Evolutionary conservation across 2,888 invertebrate species (phyloP), one percentile per base, ranked within the genome.

Genomic region (Synanthedon formicaeformis): DNA sequence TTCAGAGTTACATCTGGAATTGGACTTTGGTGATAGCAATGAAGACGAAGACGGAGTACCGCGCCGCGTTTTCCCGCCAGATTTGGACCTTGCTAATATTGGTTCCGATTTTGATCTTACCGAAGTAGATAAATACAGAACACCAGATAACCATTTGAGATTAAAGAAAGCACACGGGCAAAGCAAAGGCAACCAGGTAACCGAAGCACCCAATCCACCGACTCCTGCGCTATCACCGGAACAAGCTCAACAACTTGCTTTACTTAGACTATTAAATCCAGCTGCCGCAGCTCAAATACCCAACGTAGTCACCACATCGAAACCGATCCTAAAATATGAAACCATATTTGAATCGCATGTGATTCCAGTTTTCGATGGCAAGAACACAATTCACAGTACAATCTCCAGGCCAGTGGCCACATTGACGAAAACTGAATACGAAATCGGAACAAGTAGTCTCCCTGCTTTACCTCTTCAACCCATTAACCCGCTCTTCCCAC

Each of bases 271-370:
- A 10, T 79, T 94, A 12, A 92, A 92, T 66, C 93, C 92, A 5
- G 90, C 89, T 2, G 92, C 91, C 1, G 91, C 91, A 13, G 89
- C 89, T 4, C 90, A 90, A 57, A 91, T 91, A 55, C 91, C 91
- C 1, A 92, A 92, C 66, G 90, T 93, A 1, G 90, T 95, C 48
- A 94, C 95, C 1, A 93, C 94, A 1, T 94, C 95, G 0, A 92
- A 92, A 57, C 95, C 95, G 0, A 86, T 95, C 8, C 69, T 94
- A 10, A 92, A 91, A 71, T 84, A 92, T 18, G 94, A 95, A 71
- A 95, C 95, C 0, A 75, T 95, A 11, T 95, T 92, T 74, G 94
- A 95, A 72, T 93, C 95, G 0, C 94, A 94, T 67, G 91, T 95
- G 0, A 91, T 96, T 54, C 95, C 95, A 0, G 81, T 95, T 10